These are phyloP conservation scores for Reinhardtius hippoglossoides DNA, from an alignment of 2,113 vertebrate genomes.

Conservation along the genomic window DNA sequence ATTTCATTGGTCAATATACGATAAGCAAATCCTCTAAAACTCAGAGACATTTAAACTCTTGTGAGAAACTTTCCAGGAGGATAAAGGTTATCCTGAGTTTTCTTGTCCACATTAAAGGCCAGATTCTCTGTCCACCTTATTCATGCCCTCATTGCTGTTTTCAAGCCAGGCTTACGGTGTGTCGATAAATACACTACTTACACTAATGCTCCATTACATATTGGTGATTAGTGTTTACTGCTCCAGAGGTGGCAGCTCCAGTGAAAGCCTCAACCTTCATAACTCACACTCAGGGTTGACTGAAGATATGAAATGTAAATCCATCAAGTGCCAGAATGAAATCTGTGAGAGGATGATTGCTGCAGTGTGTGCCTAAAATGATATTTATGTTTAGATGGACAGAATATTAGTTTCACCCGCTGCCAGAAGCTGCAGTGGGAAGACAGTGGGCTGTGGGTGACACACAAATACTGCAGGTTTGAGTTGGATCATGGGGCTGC, in stretches of 20 bases:
- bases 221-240: conserved; percentile 48
- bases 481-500: background rate
- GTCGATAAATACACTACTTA: conserved; percentile 35
- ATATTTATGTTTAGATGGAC: conserved; percentile 13
- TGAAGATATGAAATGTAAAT: conserved; percentile 53
- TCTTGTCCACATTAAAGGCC: background rate
- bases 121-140: background rate
- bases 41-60: background rate
- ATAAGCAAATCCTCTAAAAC: background rate
- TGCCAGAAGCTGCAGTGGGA: background rate
- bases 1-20: background rate
- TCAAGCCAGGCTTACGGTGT: conserved; percentile 28
- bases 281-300: conserved; percentile 62
- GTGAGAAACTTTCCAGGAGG: background rate
- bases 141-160: conserved; percentile 9
- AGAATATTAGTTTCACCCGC: conserved; percentile 3
- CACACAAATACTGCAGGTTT: background rate
- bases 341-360: conserved; percentile 21
- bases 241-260: conserved; percentile 30
- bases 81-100: background rate
- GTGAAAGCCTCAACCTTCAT: conserved; percentile 35
- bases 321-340: conserved; percentile 35
- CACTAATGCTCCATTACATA: conserved; percentile 44
- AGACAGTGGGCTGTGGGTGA: background rate
- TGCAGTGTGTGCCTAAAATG: conserved; percentile 6